Percentiles rank a stretch among this genome's conserved stretches.
These are phyloP conservation scores for Cepphus grylle DNA, from an alignment of 2,113 vertebrate species.

Conservation along the genomic window DNA sequence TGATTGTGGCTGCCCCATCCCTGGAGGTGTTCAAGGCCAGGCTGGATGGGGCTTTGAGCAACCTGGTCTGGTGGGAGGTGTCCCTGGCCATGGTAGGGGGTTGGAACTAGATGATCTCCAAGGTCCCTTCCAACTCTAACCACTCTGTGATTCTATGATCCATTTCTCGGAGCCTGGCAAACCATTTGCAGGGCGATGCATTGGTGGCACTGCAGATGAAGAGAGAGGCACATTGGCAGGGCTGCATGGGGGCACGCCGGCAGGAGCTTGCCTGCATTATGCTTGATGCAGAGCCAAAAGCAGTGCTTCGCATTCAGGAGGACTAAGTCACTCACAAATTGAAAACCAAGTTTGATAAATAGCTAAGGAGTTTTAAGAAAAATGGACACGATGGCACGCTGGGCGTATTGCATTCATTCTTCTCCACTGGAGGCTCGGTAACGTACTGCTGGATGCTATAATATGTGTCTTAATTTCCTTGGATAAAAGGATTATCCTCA, in stretches of 20 bases:
- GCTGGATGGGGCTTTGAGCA: background rate
- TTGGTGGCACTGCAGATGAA: fast-evolving
- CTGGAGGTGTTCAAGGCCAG: background rate
- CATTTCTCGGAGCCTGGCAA: background rate
- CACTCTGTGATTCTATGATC: background rate
- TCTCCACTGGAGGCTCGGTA: background rate
- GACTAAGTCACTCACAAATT: background rate
- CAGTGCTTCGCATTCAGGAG: background rate
- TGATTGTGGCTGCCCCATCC: background rate
- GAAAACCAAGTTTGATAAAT: background rate
- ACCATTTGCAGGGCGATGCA: background rate
- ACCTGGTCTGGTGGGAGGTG: background rate
- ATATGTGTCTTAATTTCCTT: background rate
- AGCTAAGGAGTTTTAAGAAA: background rate
- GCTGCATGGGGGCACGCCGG: fast-evolving
- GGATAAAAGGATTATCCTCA: background rate
- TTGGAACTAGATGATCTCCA: background rate
- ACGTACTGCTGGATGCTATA: background rate
- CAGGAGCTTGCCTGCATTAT: background rate
- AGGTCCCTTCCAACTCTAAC: background rate
- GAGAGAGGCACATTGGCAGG: background rate
- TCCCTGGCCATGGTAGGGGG: background rate
- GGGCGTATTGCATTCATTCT: background rate
- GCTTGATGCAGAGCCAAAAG: background rate
- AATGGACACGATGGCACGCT: fast-evolving